A percentile compares a stretch with the other conserved stretches of the same genome.
phyloP scores from a whole-genome alignment of 2,888 invertebrate genomes.

The Drosophila yooni region DNA sequence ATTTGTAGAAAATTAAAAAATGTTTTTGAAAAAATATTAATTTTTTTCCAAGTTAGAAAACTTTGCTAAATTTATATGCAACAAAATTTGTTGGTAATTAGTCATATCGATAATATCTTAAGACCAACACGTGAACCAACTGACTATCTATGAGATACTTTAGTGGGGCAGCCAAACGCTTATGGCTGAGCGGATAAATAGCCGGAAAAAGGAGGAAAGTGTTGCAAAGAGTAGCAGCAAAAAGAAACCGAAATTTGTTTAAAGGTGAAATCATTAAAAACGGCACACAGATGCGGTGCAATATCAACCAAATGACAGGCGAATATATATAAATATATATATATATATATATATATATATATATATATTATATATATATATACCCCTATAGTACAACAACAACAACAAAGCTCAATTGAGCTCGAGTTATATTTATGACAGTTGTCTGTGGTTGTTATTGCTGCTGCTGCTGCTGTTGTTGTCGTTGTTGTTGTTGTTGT shows the following conservation, averaged over 20 bases:
- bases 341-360: slow-evolving; percentile 1
- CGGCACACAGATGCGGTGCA: slow-evolving; percentile 20
- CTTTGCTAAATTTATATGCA: not conserved
- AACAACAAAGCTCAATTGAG: slow-evolving; percentile 64
- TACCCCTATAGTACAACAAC: slow-evolving; percentile 16
- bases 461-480: slow-evolving; percentile 4
- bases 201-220: slow-evolving; percentile 1
- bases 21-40: not conserved
- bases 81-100: slow-evolving; percentile 13
- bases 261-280: slow-evolving; percentile 75
- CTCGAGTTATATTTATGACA: slow-evolving; percentile 78
- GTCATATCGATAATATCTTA: slow-evolving; percentile 24
- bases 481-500: slow-evolving; percentile 18
- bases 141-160: slow-evolving; percentile 33
- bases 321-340: not conserved
- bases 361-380: slow-evolving; percentile 4
- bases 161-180: slow-evolving; percentile 31
- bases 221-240: slow-evolving; percentile 2
- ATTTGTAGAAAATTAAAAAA: not conserved
- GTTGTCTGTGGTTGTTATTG: slow-evolving; percentile 49
- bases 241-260: slow-evolving; percentile 57
- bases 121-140: slow-evolving; percentile 9
- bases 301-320: slow-evolving; percentile 33
- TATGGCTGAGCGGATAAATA: slow-evolving; percentile 30
- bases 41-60: not conserved